Conservation (phyloP, 2,888 invertebrate genomes). For the Fragum sueziense region DNA sequence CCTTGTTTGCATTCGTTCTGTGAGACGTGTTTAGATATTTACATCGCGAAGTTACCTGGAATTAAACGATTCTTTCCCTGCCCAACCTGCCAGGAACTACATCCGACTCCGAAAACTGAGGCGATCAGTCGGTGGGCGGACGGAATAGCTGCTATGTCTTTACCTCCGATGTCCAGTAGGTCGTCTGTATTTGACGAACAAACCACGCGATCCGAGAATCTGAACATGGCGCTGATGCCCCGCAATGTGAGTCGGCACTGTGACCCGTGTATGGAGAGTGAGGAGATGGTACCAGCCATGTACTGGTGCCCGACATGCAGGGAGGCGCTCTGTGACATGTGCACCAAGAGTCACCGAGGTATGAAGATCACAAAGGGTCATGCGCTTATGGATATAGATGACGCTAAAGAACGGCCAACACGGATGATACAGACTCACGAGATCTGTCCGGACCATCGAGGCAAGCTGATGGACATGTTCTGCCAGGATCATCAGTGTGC, state of each 20-base stretch:
- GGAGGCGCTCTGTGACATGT: constrained; percentile 55
- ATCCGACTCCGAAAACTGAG: constrained; percentile 39
- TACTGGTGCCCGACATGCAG: constrained; percentile 60
- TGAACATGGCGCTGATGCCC: constrained; percentile 40
- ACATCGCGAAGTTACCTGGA: constrained; percentile 54
- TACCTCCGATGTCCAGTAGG: constrained; percentile 44
- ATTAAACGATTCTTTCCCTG: constrained; percentile 55
- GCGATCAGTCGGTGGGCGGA: constrained; percentile 16
- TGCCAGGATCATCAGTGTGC: constrained; percentile 57
- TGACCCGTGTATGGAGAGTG: constrained; percentile 56
- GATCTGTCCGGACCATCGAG: constrained; percentile 53
- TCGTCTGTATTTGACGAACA: constrained; percentile 39
- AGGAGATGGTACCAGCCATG: constrained; percentile 46
- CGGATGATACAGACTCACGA: constrained; percentile 52
- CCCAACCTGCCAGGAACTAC: constrained; percentile 52
- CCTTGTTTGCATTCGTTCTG: constrained; percentile 57
- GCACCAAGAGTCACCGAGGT: constrained; percentile 59
- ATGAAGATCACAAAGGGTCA: constrained; percentile 57
- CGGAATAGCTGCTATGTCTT: constrained; percentile 11
- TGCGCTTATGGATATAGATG: constrained; percentile 57
- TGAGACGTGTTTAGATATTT: constrained; percentile 56
- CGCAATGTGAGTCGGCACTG: constrained; percentile 38
- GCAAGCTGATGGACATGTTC: constrained; percentile 52
- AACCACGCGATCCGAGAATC: constrained; percentile 25
- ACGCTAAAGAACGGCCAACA: constrained; percentile 38